Evolutionary conservation across 2,113 vertebrate genomes (phyloP), one percentile per base, ranked within the genome.

Genomic region (Periophthalmus modestus): DNA sequence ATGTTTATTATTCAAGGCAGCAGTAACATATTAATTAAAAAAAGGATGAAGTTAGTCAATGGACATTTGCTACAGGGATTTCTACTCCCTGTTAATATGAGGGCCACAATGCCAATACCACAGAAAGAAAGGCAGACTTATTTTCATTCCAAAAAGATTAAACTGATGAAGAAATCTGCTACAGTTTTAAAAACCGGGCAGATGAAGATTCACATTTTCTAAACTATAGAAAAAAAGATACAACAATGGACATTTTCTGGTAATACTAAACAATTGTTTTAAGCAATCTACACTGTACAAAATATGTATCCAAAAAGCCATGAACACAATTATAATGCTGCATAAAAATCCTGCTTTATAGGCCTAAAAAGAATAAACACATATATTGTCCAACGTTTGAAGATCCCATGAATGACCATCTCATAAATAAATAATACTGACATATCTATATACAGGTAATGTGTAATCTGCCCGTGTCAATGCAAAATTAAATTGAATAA

Each of bases 121-220:
- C 68, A 24, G 50, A 46, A 62, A 55, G 33, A 69, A 15, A 43
- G 21, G 23, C 80, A 58, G 78, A 73, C 75, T 74, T 74, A 71
- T 79, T 72, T 66, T 59, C 69, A 75, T 48, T 82, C 66, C 74
- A 79, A 68, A 67, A 50, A 73, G 77, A 78, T 85, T 83, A 78
- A 34, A 65, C 73, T 68, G n/a, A 67, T 69, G 14, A 80, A 83
- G 71, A 66, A 63, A 63, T 3, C 0, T 0, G 14, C 2, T 18
- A 52, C 33, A 65, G 28, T 50, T 23, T 48, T 47, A 55, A n/a
- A 66, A 55, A 33, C 3, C 33, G 28, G 28, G 28, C 28, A 61
- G 1, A 18, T 24, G n/a, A 28, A 28, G 28, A 16, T 61, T 61
- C 10, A 14, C 58, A 61, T 61, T 62, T 62, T 18, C 59, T 5